Base-by-base conservation (phyloP, 2,888 invertebrate species). In the Phyllotreta cruciferae region DNA sequence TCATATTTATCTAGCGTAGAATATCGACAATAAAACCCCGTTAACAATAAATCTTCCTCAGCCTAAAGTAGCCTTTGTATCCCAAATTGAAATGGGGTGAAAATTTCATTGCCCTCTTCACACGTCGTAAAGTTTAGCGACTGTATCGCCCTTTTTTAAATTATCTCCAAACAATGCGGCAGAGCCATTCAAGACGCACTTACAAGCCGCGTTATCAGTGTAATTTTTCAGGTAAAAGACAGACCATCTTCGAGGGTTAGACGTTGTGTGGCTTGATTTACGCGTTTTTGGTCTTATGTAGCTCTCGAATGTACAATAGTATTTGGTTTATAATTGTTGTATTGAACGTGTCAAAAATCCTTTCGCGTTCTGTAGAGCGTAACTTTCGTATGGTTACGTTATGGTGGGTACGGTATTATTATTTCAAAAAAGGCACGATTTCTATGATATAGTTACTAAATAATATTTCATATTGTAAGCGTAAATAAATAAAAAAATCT, bases 41-140 rank as follows among this genome's bases (percentile, higher is more conserved):
- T 63, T 63, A 52, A 39, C 55, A 56, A 68, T 69, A 69, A 69
- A 68, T 69, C 67, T 62, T 55, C 62, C 54, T 61, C 63, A 57
- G 61, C 52, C 55, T 66, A 64, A 64, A 66, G 56, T 56, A 65
- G 52, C 54, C 64, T 71, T 73, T 73, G 72, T 73, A 67, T 75
- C 71, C 73, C 68, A 75, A 75, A 77, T 77, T 77, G 74, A 78
- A 77, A 78, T 79, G 76, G 80, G 80, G 80, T 80, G 80, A 77
- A 79, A 78, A 79, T 78, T 79, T 80, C 75, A 79, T 78, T 66
- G 62, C 57, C 56, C 71, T 70, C 73, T 75, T 74, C 73, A 73
- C 76, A 77, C 76, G 73, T 75, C 75, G 74, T 77, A 77, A 76
- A 75, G 66, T 71, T 66, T 61, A 56, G 57, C 55, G 58, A 64